Conservation (phyloP, 2,797 vertebrate species). For the Loriculus beryllinus region DNA sequence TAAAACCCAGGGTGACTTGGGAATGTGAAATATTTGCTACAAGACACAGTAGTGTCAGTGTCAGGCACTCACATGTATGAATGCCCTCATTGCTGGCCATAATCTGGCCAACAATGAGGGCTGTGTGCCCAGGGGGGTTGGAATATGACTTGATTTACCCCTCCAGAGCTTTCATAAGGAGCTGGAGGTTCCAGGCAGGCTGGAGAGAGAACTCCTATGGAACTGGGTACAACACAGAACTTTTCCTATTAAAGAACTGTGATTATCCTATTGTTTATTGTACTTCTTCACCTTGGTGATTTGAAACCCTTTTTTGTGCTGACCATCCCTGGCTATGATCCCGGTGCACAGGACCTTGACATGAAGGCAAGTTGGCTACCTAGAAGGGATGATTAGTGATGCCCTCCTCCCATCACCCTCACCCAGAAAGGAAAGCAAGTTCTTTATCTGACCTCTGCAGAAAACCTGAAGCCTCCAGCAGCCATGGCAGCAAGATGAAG, state of each 20-base stretch:
- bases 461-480: neutral
- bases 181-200: neutral
- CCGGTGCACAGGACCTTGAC: neutral
- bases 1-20: slow-evolving; percentile 27
- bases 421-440: neutral
- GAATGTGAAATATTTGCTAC: slow-evolving; percentile 10
- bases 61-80: neutral
- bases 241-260: neutral
- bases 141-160: neutral
- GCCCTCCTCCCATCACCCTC: neutral
- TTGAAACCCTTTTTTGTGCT: neutral
- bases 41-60: neutral
- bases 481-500: neutral
- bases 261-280: neutral
- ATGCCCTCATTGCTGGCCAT: neutral
- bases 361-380: neutral
- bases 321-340: neutral
- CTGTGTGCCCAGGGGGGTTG: neutral
- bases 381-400: neutral
- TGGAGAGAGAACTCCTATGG: neutral
- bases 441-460: neutral
- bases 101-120: neutral
- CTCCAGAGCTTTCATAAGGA: neutral
- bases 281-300: neutral
- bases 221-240: neutral